Evolutionary conservation across 1,140 invertebrate species (phyloP).

Genomic region (Holcopasites calliopsidis): DNA sequence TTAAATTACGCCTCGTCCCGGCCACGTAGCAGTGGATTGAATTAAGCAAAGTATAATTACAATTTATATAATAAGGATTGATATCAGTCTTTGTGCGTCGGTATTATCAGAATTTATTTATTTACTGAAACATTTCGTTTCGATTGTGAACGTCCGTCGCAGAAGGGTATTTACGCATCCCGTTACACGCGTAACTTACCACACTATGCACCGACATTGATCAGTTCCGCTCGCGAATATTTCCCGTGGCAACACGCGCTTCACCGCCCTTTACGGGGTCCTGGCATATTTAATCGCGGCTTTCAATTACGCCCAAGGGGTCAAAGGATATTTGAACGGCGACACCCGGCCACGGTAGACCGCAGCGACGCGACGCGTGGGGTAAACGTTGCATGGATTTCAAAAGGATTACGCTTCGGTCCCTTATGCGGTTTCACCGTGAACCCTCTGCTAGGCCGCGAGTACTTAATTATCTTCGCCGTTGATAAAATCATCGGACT

Average conservation of each 20-base stretch:
- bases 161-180: too few relatives aligned
- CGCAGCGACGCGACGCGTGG: background rate
- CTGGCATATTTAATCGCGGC: slow-evolving; percentile 20
- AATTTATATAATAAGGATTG: too few relatives aligned
- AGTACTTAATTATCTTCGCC: background rate
- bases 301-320: slow-evolving; percentile 6
- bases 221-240: slow-evolving; percentile 19
- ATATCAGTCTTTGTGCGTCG: background rate
- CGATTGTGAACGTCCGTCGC: slow-evolving; percentile 8
- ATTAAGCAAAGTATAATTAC: too few relatives aligned
- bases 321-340: slow-evolving; percentile 13
- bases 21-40: too few relatives aligned
- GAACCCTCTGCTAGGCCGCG: background rate
- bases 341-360: background rate
- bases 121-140: background rate
- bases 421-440: slow-evolving; percentile 4
- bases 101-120: background rate
- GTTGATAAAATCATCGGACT: background rate
- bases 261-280: background rate
- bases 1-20: background rate
- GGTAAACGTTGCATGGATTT: background rate
- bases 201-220: slow-evolving; percentile 20
- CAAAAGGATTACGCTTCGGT: background rate
- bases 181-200: background rate
- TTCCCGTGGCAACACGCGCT: background rate